Conservation (phyloP, 64 coral and sea anemone genomes). For the Dendronephthya gigantea region DNA sequence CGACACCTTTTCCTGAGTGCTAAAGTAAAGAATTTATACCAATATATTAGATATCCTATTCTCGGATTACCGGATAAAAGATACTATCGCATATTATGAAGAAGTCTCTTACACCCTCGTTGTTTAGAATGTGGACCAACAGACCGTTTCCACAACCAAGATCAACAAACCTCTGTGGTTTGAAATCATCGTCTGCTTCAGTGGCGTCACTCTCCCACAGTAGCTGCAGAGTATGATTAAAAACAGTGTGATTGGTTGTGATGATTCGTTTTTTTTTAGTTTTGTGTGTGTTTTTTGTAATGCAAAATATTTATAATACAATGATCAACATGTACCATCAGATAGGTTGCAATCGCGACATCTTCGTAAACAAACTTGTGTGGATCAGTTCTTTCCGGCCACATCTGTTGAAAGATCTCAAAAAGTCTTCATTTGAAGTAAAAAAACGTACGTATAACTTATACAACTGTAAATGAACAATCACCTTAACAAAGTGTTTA, state of each 20-base stretch:
- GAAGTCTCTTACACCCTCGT: conserved; percentile 73
- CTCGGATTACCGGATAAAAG: too few species aligned
- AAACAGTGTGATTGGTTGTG: too few species aligned
- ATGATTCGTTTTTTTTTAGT: too few species aligned
- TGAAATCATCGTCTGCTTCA: conserved; percentile 22
- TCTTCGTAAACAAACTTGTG: conserved; percentile 99
- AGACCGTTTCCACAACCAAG: conserved; percentile 97
- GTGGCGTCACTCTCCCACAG: conserved; percentile 63
- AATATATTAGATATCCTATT: too few species aligned
- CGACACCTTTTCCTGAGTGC: conserved; percentile 82
- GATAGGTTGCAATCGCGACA: conserved; percentile 91
- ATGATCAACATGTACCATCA: conserved; percentile 80
- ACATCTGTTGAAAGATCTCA: conserved; percentile 43
- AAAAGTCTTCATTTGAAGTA: not conserved
- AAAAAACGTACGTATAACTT: not conserved
- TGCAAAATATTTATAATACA: too few species aligned
- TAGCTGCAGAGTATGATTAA: conserved; percentile 45
- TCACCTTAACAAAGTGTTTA: conserved; percentile 80
- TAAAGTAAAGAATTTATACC: too few species aligned
- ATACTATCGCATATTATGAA: too few species aligned
- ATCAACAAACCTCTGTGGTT: conserved; percentile 76
- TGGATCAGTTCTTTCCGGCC: conserved; percentile 92
- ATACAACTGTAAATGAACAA: too few species aligned
- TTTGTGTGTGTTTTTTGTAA: too few species aligned
- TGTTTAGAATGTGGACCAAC: conserved; percentile 61